Evolutionary conservation across 2,888 invertebrate genomes (phyloP).

Genomic region (Drosophila testacea): DNA sequence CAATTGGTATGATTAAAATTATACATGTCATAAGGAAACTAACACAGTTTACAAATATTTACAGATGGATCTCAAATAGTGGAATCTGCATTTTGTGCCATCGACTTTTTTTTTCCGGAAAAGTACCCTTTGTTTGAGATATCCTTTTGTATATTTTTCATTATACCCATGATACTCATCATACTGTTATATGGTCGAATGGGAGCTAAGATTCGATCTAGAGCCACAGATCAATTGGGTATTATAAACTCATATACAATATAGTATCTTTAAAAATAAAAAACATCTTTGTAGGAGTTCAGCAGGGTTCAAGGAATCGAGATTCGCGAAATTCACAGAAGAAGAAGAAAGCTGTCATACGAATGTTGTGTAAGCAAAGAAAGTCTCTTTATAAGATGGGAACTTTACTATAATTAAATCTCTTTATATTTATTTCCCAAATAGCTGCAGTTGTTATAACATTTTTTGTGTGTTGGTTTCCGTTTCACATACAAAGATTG

Average conservation of each 20-base stretch:
- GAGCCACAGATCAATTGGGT: conserved; percentile 86
- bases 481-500: conserved; percentile 96
- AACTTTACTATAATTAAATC: background rate
- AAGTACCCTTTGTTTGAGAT: conserved; percentile 91
- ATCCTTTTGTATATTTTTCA: conserved; percentile 93
- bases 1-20: conserved; percentile 86
- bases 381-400: background rate
- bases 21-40: background rate
- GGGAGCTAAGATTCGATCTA: conserved; percentile 89
- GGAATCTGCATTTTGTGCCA: conserved; percentile 93
- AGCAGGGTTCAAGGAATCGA: conserved; percentile 89
- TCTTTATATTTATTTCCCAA: background rate
- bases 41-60: conserved; percentile 24
- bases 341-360: conserved; percentile 90
- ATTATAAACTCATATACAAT: background rate
- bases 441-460: conserved; percentile 96
- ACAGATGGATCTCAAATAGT: conserved; percentile 86
- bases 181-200: conserved; percentile 92
- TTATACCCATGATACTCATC: conserved; percentile 90
- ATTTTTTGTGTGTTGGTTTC: conserved; percentile 98
- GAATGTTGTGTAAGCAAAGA: conserved; percentile 91
- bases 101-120: conserved; percentile 87
- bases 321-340: conserved; percentile 90
- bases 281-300: conserved; percentile 79
- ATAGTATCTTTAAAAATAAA: background rate